phyloP scores from a whole-genome alignment of 2,888 invertebrate genomes.

The Hemicrepidius hirtus region DNA sequence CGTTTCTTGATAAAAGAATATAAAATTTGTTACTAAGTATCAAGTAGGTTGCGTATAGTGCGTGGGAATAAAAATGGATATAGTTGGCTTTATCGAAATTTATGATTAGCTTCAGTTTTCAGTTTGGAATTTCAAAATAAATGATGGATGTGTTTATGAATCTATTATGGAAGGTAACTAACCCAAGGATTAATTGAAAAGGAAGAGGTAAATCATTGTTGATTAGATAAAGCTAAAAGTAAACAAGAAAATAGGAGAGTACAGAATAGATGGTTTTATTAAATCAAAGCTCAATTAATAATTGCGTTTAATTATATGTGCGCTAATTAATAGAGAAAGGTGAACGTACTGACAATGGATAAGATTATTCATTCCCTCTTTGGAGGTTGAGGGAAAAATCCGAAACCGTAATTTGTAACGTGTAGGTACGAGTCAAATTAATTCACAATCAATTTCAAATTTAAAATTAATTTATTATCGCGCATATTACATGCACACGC shows the following conservation, averaged over 20 bases:
- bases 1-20: no score
- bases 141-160: no score
- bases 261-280: not conserved
- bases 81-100: no score
- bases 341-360: slow-evolving; percentile 15
- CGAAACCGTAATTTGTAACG: slow-evolving; percentile 16
- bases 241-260: not conserved
- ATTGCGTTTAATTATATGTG: slow-evolving; percentile 3
- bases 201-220: not conserved
- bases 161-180: no score
- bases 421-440: slow-evolving; percentile 27
- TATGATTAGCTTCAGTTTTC: no score
- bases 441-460: slow-evolving; percentile 40
- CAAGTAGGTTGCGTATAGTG: no score
- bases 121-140: no score
- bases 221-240: not conserved
- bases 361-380: not conserved
- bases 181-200: not conserved
- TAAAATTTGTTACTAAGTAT: no score
- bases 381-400: slow-evolving; percentile 8
- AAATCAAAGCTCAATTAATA: not conserved
- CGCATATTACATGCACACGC: slow-evolving; percentile 22
- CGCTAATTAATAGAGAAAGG: not conserved
- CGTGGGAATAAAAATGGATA: no score
- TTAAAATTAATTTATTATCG: slow-evolving; percentile 40